Conservation (phyloP, 2,113 vertebrate genomes). For the Malurus cyaneus region DNA sequence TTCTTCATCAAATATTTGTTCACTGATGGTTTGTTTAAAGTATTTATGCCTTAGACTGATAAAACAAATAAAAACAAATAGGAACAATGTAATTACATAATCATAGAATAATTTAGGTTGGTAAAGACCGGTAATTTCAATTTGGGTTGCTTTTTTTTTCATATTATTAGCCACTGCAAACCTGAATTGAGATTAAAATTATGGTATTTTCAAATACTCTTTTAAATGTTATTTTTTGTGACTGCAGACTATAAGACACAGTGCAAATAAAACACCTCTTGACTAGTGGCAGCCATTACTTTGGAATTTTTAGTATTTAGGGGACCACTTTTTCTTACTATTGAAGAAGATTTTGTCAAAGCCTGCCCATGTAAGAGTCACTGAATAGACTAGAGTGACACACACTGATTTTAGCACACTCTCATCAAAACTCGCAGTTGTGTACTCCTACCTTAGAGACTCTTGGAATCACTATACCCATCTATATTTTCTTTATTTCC, state of each 20-base stretch:
- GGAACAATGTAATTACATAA: background rate
- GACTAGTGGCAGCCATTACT: background rate
- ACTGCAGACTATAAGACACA: background rate
- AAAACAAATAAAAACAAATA: slow-evolving; percentile 4
- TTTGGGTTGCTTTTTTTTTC: background rate
- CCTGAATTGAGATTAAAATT: background rate
- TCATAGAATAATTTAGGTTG: background rate
- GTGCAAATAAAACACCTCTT: background rate
- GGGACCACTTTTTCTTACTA: background rate
- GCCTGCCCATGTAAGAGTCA: background rate
- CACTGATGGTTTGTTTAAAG: slow-evolving; percentile 13
- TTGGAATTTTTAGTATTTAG: background rate
- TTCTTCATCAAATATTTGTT: slow-evolving; percentile 6
- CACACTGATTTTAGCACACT: background rate
- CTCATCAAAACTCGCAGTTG: rapidly evolving
- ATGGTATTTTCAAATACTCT: background rate
- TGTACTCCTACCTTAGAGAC: background rate
- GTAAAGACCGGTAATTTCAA: background rate
- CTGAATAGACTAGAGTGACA: background rate
- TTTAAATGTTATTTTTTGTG: background rate
- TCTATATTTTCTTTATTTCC: background rate
- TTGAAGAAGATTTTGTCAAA: background rate
- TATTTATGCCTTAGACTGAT: background rate
- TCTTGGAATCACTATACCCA: background rate
- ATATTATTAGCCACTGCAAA: background rate